Conservation (phyloP, 2,113 vertebrate genomes). For the Cyrtonyx montezumae region DNA sequence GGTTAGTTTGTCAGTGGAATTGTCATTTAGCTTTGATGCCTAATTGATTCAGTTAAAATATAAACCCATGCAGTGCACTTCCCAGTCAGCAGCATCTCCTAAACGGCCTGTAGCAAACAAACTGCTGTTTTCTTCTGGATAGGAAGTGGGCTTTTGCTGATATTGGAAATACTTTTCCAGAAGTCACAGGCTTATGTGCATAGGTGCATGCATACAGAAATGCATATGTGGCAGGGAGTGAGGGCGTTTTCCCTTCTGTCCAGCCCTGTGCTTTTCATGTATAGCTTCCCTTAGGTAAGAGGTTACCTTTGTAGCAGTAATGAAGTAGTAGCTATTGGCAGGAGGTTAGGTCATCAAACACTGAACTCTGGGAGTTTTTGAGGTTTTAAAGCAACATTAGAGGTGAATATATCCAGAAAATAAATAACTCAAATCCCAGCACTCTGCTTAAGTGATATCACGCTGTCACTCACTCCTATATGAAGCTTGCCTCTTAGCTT, state of each 20-base stretch:
- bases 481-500: not conserved
- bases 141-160: not conserved
- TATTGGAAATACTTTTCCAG: not conserved
- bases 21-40: not conserved
- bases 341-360: not conserved
- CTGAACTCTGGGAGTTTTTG: not conserved
- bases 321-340: not conserved
- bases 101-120: not conserved
- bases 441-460: not conserved
- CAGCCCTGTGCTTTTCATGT: not conserved
- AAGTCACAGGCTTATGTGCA: not conserved
- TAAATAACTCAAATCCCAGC: not conserved
- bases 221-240: fast-evolving
- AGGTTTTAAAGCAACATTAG: not conserved
- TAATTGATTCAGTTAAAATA: not conserved
- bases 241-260: not conserved
- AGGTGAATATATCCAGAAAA: not conserved
- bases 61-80: not conserved
- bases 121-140: not conserved
- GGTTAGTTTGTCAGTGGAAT: not conserved
- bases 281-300: not conserved
- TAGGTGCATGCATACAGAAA: fast-evolving
- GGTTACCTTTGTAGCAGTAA: not conserved
- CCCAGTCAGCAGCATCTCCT: not conserved
- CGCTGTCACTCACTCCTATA: not conserved